A percentile compares a stretch with the other conserved stretches of the same genome.
Evolutionary conservation across 2,113 vertebrate species (phyloP).

Genomic region (Mionectes macconnelli): DNA sequence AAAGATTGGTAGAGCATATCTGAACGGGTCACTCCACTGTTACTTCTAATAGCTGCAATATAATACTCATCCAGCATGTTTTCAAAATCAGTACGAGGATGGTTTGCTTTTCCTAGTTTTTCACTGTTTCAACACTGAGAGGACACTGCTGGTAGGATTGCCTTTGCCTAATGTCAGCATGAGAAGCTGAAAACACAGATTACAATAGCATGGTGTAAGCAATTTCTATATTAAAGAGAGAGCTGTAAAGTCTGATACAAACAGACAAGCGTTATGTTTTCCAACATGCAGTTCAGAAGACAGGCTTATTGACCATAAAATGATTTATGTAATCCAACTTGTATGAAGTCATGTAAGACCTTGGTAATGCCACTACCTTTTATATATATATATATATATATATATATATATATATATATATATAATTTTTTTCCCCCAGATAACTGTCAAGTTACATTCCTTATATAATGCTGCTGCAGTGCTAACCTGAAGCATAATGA

Average conservation of each 20-base stretch:
- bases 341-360: slow-evolving; percentile 13
- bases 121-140: slow-evolving; percentile 3
- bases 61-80: not conserved
- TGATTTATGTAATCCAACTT: slow-evolving; percentile 19
- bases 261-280: slow-evolving; percentile 56
- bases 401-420: not conserved
- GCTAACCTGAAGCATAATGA: slow-evolving; percentile 1
- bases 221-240: slow-evolving; percentile 52
- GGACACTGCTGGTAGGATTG: not conserved
- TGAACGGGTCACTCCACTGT: not conserved
- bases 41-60: not conserved
- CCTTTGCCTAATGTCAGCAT: not conserved
- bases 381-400: not conserved
- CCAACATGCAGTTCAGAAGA: slow-evolving; percentile 23
- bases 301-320: slow-evolving; percentile 38
- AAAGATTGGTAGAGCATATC: not conserved
- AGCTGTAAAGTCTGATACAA: slow-evolving; percentile 54
- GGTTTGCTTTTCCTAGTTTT: not conserved
- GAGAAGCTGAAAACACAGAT: slow-evolving; percentile 20
- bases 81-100: not conserved
- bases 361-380: not conserved
- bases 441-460: not conserved
- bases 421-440: not conserved
- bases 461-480: not conserved
- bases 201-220: not conserved